Evolutionary conservation across 2,113 vertebrate genomes (phyloP).

Genomic region (Melanotaenia duboulayi): DNA sequence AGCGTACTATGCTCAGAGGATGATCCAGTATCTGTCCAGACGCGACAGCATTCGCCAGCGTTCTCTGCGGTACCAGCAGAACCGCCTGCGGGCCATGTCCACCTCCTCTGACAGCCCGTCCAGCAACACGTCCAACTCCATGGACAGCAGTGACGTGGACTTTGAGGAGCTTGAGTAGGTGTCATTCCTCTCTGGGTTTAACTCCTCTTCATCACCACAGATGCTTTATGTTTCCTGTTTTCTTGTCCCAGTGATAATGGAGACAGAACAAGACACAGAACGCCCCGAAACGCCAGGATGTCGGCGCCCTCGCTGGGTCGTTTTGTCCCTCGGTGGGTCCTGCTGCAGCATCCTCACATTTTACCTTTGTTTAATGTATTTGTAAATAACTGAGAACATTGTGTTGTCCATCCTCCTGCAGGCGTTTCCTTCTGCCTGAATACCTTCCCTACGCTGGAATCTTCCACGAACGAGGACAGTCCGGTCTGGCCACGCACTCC

Average conservation of each 20-base stretch:
- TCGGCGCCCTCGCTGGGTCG: constrained; percentile 95
- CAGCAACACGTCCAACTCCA: constrained; percentile 85
- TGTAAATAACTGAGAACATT: background rate
- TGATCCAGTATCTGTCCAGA: constrained; percentile 99
- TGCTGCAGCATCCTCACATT: background rate
- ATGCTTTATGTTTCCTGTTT: background rate
- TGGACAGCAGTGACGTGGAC: constrained; percentile 94
- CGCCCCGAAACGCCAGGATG: constrained; percentile 95
- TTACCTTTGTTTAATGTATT: background rate
- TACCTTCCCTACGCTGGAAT: constrained; percentile 98
- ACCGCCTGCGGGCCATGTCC: constrained; percentile 90
- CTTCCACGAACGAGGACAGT: constrained; percentile 97
- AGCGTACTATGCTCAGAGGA: constrained; percentile 98
- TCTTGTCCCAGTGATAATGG: constrained; percentile 88
- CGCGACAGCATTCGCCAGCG: constrained; percentile 98
- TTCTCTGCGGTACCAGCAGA: constrained; percentile 95
- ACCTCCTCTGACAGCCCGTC: constrained; percentile 86
- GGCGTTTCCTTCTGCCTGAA: constrained; percentile 96
- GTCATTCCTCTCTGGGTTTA: background rate
- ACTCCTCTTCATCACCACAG: no score
- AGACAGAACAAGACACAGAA: constrained; percentile 93
- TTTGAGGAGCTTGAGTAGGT: constrained; percentile 99
- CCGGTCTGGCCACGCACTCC: constrained; percentile 96
- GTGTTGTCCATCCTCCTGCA: constrained; percentile 60
- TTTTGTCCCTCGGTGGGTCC: constrained; percentile 92